Conservation (phyloP, 2,113 vertebrate species). For the Urocolius indicus region DNA sequence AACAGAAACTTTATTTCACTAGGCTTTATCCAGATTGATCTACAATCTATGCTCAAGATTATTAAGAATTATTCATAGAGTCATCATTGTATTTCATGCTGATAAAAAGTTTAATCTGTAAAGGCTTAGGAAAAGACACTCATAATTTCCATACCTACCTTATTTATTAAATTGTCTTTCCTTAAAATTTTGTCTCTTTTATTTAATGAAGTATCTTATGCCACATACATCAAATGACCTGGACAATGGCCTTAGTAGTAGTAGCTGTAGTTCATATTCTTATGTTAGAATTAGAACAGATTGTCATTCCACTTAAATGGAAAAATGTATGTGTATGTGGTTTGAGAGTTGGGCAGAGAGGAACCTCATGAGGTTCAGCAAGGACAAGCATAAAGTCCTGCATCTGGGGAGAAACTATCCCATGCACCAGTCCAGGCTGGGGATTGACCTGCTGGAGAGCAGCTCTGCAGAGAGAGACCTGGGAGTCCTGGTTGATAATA, state of each 20-base stretch:
- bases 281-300: not conserved
- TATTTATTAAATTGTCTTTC: conserved; percentile 32
- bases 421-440: too few relatives aligned
- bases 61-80: conserved; percentile 70
- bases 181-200: not conserved
- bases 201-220: not conserved
- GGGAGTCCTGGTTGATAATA: too few relatives aligned
- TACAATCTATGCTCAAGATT: conserved; percentile 58
- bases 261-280: not conserved
- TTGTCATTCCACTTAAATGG: not conserved
- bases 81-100: conserved; percentile 62
- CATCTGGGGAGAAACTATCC: too few relatives aligned
- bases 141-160: conserved; percentile 52
- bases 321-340: not conserved
- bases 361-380: too few relatives aligned
- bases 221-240: not conserved
- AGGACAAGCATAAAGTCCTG: too few relatives aligned
- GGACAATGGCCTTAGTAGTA: not conserved
- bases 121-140: conserved; percentile 59
- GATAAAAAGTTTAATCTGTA: conserved; percentile 62
- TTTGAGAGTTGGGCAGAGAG: too few relatives aligned
- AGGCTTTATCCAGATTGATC: conserved; percentile 51
- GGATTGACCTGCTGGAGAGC: too few relatives aligned
- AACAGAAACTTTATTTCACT: conserved; percentile 51
- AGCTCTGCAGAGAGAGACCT: too few relatives aligned